phyloP scores from a whole-genome alignment of 2,113 vertebrate species.

The Dendrocopos noguchii region DNA sequence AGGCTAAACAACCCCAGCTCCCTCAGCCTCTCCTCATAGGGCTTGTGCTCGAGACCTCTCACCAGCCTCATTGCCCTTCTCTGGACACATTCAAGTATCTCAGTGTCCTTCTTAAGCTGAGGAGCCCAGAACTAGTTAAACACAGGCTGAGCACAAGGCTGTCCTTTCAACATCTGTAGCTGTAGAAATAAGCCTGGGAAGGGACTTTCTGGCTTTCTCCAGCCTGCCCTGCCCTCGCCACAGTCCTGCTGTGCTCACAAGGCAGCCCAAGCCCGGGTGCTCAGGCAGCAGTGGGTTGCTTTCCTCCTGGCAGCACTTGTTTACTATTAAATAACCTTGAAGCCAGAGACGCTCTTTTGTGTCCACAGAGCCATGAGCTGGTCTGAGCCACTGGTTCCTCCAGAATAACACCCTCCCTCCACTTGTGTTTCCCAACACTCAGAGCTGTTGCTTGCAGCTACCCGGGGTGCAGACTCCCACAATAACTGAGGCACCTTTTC shows the following conservation, averaged over 20 bases:
- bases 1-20: no score
- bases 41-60: no score
- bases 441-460: not conserved
- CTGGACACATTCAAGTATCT: no score
- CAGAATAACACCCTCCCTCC: not conserved
- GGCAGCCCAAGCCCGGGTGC: not conserved
- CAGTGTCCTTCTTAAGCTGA: no score
- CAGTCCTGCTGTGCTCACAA: not conserved
- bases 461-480: not conserved
- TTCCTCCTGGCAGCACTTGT: not conserved
- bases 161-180: rapidly evolving
- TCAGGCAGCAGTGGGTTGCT: not conserved
- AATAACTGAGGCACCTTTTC: not conserved
- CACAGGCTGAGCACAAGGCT: not conserved
- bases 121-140: not conserved
- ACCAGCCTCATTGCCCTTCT: no score
- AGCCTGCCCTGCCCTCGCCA: not conserved
- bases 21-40: no score
- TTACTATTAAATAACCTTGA: conserved; percentile 51
- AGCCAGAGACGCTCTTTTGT: not conserved
- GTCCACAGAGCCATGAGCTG: not conserved
- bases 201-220: not conserved
- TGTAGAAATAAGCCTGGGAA: not conserved
- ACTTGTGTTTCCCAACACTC: not conserved
- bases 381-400: conserved; percentile 5